Evolutionary conservation across 2,888 invertebrate species (phyloP).

Genomic region (Scaptomyza polygonia): DNA sequence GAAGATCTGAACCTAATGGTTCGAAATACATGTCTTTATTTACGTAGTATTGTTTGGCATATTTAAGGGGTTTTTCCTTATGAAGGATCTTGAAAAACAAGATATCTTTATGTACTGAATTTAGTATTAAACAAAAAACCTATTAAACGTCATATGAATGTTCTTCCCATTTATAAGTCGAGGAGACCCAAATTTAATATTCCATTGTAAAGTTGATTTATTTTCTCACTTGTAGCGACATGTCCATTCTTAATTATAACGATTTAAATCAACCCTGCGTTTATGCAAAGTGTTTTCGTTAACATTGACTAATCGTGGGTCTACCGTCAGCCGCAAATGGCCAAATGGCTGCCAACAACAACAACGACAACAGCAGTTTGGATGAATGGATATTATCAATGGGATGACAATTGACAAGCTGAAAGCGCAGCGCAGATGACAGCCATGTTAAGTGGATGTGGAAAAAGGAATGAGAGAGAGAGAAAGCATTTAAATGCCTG

Average conservation of each 20-base stretch:
- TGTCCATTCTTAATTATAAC: not conserved
- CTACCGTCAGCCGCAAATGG: slow-evolving; percentile 6
- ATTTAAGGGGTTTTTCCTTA: no score
- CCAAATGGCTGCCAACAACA: slow-evolving; percentile 14
- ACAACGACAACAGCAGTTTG: slow-evolving; percentile 37
- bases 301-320: slow-evolving; percentile 15
- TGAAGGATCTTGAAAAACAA: no score
- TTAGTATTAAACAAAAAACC: no score
- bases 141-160: no score
- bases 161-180: no score
- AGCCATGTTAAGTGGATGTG: slow-evolving; percentile 3
- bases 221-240: not conserved
- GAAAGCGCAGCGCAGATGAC: slow-evolving; percentile 26
- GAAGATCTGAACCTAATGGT: not conserved
- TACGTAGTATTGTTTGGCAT: not conserved
- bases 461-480: not conserved
- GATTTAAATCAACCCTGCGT: not conserved
- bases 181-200: no score
- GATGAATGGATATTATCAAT: slow-evolving; percentile 53
- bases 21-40: not conserved
- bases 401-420: slow-evolving; percentile 40
- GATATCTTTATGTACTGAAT: no score
- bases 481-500: slow-evolving; percentile 24
- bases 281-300: slow-evolving; percentile 3
- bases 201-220: not conserved